Percentiles rank a stretch among this genome's conserved stretches.
phyloP scores from a whole-genome alignment of 2,113 vertebrate species.

The Percina caprodes region DNA sequence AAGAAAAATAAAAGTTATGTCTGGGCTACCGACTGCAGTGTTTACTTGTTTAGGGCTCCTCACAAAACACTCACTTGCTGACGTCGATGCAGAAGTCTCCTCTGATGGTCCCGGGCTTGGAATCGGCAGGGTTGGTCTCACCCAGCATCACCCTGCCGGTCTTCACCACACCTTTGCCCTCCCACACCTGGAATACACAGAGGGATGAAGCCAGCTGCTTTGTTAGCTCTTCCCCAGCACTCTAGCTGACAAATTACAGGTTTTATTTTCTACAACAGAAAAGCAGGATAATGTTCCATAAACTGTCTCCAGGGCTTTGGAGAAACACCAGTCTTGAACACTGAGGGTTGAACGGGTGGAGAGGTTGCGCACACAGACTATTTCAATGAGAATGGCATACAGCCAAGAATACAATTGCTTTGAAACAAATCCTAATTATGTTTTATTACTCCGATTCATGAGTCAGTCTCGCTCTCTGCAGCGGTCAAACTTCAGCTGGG shows the following conservation, averaged over 20 bases:
- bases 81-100: slow-evolving; percentile 97
- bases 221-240: background rate
- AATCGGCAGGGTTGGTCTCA: slow-evolving; percentile 93
- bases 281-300: background rate
- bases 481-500: no score
- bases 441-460: no score
- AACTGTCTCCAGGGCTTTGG: no score
- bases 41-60: background rate
- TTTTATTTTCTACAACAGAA: background rate
- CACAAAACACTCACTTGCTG: slow-evolving; percentile 84
- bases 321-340: background rate
- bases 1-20: background rate
- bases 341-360: no score
- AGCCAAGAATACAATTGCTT: no score
- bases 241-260: background rate
- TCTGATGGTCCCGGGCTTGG: slow-evolving; percentile 95
- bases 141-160: slow-evolving; percentile 94
- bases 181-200: slow-evolving; percentile 88
- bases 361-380: no score
- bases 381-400: no score
- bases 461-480: no score
- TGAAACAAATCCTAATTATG: no score
- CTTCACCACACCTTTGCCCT: slow-evolving; percentile 93
- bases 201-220: background rate
- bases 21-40: background rate